Evolutionary conservation across 2,797 vertebrate genomes (phyloP), one percentile per base, ranked within the genome.

Genomic region (Falco concolor): DNA sequence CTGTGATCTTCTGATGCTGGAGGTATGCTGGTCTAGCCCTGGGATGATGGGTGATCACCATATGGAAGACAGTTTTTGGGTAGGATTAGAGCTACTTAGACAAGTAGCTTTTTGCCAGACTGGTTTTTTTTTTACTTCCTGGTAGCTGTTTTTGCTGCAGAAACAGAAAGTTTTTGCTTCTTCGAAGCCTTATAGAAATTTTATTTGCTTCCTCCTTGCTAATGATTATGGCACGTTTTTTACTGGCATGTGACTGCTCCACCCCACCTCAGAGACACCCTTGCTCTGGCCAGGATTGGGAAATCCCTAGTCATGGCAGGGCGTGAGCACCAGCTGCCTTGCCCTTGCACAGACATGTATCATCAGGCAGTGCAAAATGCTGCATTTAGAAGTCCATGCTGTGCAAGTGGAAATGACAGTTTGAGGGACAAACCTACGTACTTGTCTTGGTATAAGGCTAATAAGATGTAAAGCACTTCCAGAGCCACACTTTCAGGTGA

Each of bases 241-340:
- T 84, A 78, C 40, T 84, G 82, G 49, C 59, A 63, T 64, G 63
- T 79, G 80, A 81, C 73, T 45, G 28, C 74, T 79, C 77, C 60
- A 65, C 74, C 85, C 87, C 61, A 91, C 61, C 85, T 90, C 76
- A 63, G 93, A 81, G 30, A 78, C 74, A 84, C 59, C 77, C 89
- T 86, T 24, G 36, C 73, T 82, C 77, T 65, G 70, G 25, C 49
- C 4, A 23, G 60, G 79, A 73, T 70, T 1, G 17, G 89, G 87
- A 95, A 95, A 95, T 93, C 85, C 91, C 87, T 88, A 7, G 12
- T 56, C 67, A 69, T n/a, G 21, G 52, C 73, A 86, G 89, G 77
- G 83, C 8, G 74, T 86, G 87, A 84, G 61, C 73, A 74, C 42
- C 79, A 83, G 74, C 75, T 93, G 94, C 56, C 70, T 59, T 65